These are phyloP conservation scores for Athalia circularis DNA, from an alignment of 2,888 invertebrate species.

Conservation along the genomic window DNA sequence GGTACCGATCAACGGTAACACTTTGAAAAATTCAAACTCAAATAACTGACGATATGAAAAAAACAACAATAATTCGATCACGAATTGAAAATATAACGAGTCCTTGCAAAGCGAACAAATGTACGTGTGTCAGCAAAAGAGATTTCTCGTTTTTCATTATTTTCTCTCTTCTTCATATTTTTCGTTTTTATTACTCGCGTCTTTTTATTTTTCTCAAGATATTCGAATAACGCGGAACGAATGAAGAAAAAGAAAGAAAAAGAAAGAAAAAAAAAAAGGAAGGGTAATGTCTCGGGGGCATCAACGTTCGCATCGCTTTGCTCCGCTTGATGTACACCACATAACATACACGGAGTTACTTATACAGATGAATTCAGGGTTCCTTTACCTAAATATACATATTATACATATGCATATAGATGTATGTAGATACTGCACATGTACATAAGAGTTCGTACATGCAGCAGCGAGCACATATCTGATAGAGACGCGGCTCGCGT, in stretches of 20 bases:
- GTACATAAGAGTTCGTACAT: background rate
- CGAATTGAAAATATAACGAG: too few relatives aligned
- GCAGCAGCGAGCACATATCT: background rate
- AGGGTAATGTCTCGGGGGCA: background rate
- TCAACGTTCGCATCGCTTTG: too few relatives aligned
- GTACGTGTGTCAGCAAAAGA: too few relatives aligned
- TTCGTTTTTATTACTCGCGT: background rate
- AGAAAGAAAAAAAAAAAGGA: background rate
- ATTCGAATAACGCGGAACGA: conserved; percentile 28
- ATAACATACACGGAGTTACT: too few relatives aligned
- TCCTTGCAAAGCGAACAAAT: too few relatives aligned
- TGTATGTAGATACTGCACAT: background rate
- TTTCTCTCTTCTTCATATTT: background rate
- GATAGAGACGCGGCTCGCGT: background rate
- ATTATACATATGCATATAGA: background rate
- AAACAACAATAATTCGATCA: too few relatives aligned
- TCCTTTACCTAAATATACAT: too few relatives aligned
- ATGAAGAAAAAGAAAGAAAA: background rate
- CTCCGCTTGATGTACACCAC: too few relatives aligned
- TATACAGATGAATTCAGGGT: too few relatives aligned
- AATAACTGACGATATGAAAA: too few relatives aligned
- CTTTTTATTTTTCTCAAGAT: background rate
- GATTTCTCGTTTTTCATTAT: background rate
- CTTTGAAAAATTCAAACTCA: too few relatives aligned
- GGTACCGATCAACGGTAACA: too few relatives aligned